These are phyloP conservation scores for Elysia crispata DNA, from an alignment of 2,888 invertebrate genomes.

Conservation along the genomic window DNA sequence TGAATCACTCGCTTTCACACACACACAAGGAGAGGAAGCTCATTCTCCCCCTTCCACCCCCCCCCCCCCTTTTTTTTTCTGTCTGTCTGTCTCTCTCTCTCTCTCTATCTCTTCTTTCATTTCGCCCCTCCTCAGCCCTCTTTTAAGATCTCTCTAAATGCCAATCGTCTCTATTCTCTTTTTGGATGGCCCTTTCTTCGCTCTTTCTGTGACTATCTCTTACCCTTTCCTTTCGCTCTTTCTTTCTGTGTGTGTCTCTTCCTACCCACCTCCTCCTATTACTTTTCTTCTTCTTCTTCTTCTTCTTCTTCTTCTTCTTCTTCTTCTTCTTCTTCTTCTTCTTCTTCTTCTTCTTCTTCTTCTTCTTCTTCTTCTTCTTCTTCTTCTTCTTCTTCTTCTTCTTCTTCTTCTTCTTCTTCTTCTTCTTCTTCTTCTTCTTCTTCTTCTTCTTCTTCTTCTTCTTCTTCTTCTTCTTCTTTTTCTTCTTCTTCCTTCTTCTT, in stretches of 20 bases:
- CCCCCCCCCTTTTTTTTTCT: not conserved
- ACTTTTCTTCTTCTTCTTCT: slow-evolving; percentile 10
- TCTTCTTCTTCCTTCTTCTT: not conserved
- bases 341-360: slow-evolving; percentile 10
- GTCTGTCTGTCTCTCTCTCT: slow-evolving; percentile 23
- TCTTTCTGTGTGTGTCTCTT: not conserved
- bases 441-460: not conserved
- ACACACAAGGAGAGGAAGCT: no score
- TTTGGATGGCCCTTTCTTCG: no score
- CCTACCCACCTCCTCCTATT: not conserved
- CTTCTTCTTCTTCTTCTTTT: not conserved
- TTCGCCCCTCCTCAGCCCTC: not conserved
- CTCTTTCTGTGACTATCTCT: slow-evolving; percentile 11
- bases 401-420: not conserved
- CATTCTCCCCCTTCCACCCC: no score
- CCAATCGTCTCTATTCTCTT: not conserved
- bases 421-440: slow-evolving; percentile 2
- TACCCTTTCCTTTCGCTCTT: not conserved
- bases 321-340: slow-evolving; percentile 1
- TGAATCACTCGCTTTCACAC: no score
- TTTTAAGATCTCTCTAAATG: not conserved
- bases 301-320: slow-evolving; percentile 13
- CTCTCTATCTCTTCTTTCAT: not conserved
- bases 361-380: slow-evolving; percentile 27
- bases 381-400: slow-evolving; percentile 30